Conservation (phyloP, 2,888 invertebrate species). For the Ophioninae sp. region DNA sequence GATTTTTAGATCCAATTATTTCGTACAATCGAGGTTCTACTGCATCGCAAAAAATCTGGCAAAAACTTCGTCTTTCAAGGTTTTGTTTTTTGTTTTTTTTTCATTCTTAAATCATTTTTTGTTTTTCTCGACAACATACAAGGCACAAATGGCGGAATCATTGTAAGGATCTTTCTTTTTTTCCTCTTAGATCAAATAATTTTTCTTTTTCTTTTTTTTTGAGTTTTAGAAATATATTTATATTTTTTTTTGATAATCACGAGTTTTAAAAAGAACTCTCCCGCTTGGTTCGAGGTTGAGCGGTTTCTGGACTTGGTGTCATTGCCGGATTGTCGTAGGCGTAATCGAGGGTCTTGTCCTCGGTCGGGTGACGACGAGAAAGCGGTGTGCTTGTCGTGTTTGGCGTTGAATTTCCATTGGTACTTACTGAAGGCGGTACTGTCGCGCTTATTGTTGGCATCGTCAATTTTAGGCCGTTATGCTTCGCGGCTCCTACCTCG, state of each 20-base stretch:
- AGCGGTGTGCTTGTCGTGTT: conserved; percentile 88
- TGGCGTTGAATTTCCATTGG: conserved; percentile 79
- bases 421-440: conserved; percentile 65
- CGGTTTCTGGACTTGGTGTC: conserved; percentile 84
- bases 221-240: background rate
- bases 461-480: conserved; percentile 72
- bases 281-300: conserved; percentile 72
- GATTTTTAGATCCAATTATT: too few relatives aligned
- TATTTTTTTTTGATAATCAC: background rate
- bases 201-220: background rate
- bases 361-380: conserved; percentile 88
- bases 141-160: conserved; percentile 15
- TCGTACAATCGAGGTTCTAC: too few relatives aligned
- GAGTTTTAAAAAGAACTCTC: conserved; percentile 75
- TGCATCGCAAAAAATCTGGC: too few relatives aligned
- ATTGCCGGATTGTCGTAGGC: conserved; percentile 91
- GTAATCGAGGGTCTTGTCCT: conserved; percentile 89
- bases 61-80: background rate
- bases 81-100: background rate
- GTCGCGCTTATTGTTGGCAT: conserved; percentile 77
- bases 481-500: conserved; percentile 66
- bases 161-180: conserved; percentile 16
- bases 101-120: background rate
- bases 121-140: background rate
- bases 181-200: background rate